A percentile compares a stretch with the other conserved stretches of the same genome.
phyloP scores from a whole-genome alignment of 2,888 invertebrate species.

The Lasioglossum zephyrum region DNA sequence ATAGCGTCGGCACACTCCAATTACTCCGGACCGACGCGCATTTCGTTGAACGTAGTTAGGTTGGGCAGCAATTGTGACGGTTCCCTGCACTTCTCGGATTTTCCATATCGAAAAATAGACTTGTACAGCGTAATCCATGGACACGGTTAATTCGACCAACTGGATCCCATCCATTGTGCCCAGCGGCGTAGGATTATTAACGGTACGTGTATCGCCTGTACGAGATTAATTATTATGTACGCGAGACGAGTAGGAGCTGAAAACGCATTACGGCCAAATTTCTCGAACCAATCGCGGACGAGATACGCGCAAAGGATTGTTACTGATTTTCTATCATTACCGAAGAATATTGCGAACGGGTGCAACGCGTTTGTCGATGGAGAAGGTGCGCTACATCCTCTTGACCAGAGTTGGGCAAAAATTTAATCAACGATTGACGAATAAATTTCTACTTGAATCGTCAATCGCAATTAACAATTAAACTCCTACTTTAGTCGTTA shows the following conservation, averaged over 20 bases:
- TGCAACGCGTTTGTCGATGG: conserved; percentile 41
- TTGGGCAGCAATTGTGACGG: not conserved
- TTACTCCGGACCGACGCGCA: not conserved
- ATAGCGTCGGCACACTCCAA: not conserved
- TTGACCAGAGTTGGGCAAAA: conserved; percentile 9
- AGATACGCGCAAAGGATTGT: conserved; percentile 45
- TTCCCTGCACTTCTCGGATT: not conserved
- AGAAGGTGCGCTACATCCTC: conserved; percentile 37
- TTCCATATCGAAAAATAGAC: not conserved
- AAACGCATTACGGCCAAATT: conserved; percentile 23
- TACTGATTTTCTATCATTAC: conserved; percentile 14
- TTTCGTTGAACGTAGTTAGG: not conserved
- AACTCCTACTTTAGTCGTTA: too few relatives aligned
- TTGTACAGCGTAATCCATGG: not conserved
- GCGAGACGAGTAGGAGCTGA: not conserved
- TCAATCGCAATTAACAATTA: too few relatives aligned
- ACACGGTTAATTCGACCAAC: conserved; percentile 4
- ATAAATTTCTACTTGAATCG: not conserved
- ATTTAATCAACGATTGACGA: not conserved
- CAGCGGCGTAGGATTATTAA: not conserved
- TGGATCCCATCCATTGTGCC: not conserved
- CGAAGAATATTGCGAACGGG: conserved; percentile 10
- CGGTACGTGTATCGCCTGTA: not conserved
- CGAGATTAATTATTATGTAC: not conserved
- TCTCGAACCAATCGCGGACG: conserved; percentile 9